Conservation (phyloP, 2,113 vertebrate genomes). For the Porphyrio hochstetteri region DNA sequence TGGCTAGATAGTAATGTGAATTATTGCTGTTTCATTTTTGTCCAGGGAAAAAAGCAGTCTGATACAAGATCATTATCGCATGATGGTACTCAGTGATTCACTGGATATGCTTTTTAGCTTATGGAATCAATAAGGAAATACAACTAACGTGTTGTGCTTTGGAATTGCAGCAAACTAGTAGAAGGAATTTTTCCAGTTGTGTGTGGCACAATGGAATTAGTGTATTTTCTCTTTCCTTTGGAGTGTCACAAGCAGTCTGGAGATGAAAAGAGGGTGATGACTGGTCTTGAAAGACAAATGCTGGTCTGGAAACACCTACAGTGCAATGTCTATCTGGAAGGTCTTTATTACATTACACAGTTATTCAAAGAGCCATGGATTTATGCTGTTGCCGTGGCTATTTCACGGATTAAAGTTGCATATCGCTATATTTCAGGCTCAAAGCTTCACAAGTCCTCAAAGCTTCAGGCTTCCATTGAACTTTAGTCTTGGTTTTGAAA, state of each 20-base stretch:
- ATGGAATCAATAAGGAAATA: neutral
- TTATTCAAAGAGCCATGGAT: neutral
- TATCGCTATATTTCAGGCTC: neutral
- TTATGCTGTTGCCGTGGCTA: neutral
- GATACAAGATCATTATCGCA: neutral
- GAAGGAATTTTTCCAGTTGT: neutral
- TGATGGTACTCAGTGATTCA: neutral
- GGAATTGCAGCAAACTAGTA: neutral
- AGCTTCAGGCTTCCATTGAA: constrained; percentile 23
- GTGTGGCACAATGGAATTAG: neutral
- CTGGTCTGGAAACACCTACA: neutral
- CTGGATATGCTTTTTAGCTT: neutral
- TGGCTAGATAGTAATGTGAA: neutral
- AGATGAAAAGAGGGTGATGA: constrained; percentile 1
- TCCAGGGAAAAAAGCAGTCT: neutral
- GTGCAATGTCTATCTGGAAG: neutral
- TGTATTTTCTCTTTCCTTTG: neutral
- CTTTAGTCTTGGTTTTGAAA: constrained; percentile 53
- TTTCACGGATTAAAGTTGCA: constrained; percentile 19
- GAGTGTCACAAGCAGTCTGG: neutral
- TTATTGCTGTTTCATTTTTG: neutral
- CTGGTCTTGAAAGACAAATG: constrained; percentile 8
- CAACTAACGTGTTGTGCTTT: neutral
- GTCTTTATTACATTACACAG: neutral
- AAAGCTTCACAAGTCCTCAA: constrained; percentile 20